These are phyloP conservation scores for Volucella inflata DNA, from an alignment of 2,888 invertebrate genomes.

Conservation along the genomic window DNA sequence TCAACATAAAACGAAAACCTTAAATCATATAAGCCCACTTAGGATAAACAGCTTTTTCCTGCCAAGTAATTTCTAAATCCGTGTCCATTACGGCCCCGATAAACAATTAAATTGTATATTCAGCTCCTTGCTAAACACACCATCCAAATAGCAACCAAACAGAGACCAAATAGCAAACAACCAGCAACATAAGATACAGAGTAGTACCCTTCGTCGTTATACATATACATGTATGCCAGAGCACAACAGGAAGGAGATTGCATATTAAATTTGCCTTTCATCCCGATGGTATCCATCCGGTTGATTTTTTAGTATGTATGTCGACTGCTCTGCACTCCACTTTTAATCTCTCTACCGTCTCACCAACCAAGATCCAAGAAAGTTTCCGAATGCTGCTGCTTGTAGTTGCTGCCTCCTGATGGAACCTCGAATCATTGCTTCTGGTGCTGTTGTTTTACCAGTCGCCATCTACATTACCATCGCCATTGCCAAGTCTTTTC, in stretches of 20 bases:
- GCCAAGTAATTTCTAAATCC: slow-evolving; percentile 3
- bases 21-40: neutral
- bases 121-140: slow-evolving; percentile 15
- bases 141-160: neutral
- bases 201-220: slow-evolving; percentile 36
- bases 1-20: slow-evolving; percentile 1
- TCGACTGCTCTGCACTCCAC: neutral
- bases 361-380: slow-evolving; percentile 37
- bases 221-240: slow-evolving; percentile 41
- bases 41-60: neutral
- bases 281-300: slow-evolving; percentile 72
- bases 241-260: slow-evolving; percentile 69
- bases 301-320: slow-evolving; percentile 25
- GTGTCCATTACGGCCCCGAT: slow-evolving; percentile 21
- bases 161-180: neutral
- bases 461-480: slow-evolving; percentile 25
- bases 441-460: slow-evolving; percentile 8
- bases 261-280: slow-evolving; percentile 73
- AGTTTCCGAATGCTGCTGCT: slow-evolving; percentile 51
- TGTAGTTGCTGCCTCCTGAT: too few species aligned
- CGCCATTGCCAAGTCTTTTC: slow-evolving; percentile 27
- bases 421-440: neutral
- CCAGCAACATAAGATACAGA: slow-evolving; percentile 12
- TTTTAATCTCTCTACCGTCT: slow-evolving; percentile 1
- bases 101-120: slow-evolving; percentile 7